Base-by-base conservation (phyloP, 2,888 invertebrate species). In the Cheilosia impressa region DNA sequence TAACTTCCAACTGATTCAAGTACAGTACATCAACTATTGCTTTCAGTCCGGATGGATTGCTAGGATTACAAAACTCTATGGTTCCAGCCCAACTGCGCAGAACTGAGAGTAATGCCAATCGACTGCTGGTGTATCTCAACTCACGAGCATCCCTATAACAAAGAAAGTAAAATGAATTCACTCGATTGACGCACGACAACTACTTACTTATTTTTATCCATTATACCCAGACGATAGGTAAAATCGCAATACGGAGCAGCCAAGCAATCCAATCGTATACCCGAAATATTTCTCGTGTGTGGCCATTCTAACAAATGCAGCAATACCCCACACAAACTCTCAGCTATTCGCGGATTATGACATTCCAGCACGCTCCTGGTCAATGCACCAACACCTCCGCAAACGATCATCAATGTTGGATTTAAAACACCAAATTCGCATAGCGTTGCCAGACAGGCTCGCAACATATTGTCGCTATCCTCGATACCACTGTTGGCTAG, bases 221-320 rank as follows among this genome's bases (percentile, higher is more conserved):
- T 94, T 89, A 95, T 96, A 27, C 95, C 94, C 76, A 95, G 94
- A 84, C 95, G 93, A 91, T 95, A 95, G 91, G 97, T 97, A 90
- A 97, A 96, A 92, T 98, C 98, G 90, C 98, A 98, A 91, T 98
- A 98, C 0, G 98, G 98, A 17, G 98, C 97, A 77, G 97, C 95
- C 62, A 99, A 94, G 91, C 96, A 96, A 91, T 97, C 95, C 76
- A 98, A 94, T 91, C 98, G 96, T 34, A 98, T 94, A 43, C 95
- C 94, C 15, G 96, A 96, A 68, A 94, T 94, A 88, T 94, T 93
- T 71, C 98, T 93, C 2, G 97, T 96, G 50, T 94, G 93, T 0
- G 98, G 98, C 91, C 95, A 95, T 92, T 98, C 97, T 58, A 98
- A 93, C 71, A 98, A 94, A 91, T 96, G 96, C 62, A 99, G 93